Evolutionary conservation across 1,140 invertebrate genomes (phyloP).

Genomic region (Pogonus chalceus): DNA sequence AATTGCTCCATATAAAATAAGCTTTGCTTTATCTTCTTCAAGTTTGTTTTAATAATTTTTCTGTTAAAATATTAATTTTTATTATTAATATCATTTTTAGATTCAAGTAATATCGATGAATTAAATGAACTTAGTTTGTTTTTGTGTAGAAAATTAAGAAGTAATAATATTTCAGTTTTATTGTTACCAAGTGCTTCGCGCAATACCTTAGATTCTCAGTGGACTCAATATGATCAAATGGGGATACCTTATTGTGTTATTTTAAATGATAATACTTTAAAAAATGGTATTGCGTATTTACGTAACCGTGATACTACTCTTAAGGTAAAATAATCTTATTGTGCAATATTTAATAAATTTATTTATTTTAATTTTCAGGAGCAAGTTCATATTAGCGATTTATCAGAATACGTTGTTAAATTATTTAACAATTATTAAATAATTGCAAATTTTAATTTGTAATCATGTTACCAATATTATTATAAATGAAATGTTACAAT

Average conservation of each 20-base stretch:
- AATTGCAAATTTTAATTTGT: background rate
- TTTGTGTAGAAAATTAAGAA: constrained; percentile 39
- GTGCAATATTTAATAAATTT: constrained; percentile 11
- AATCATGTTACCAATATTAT: too few relatives aligned
- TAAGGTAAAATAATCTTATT: constrained; percentile 31
- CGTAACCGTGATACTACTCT: constrained; percentile 64
- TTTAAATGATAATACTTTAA: constrained; percentile 51
- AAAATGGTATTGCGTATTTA: constrained; percentile 59
- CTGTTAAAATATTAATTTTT: constrained; percentile 1
- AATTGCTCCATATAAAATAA: constrained; percentile 63
- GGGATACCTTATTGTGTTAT: constrained; percentile 60
- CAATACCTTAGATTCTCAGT: constrained; percentile 22
- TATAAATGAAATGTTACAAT: too few relatives aligned
- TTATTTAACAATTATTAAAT: constrained; percentile 31
- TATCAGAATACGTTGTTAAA: constrained; percentile 36
- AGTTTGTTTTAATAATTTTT: constrained; percentile 28
- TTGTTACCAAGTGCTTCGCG: constrained; percentile 23
- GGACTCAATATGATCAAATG: constrained; percentile 35
- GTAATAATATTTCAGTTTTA: constrained; percentile 37
- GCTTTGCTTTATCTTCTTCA: constrained; percentile 40
- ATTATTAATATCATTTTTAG: constrained; percentile 7
- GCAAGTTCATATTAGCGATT: constrained; percentile 40
- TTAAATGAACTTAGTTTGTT: constrained; percentile 41
- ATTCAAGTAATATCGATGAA: constrained; percentile 23
- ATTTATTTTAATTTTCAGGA: constrained; percentile 31